Percentiles rank a stretch among this genome's conserved stretches.
These are phyloP conservation scores for Campoplex nolae DNA, from an alignment of 2,888 invertebrate genomes.

Conservation along the genomic window DNA sequence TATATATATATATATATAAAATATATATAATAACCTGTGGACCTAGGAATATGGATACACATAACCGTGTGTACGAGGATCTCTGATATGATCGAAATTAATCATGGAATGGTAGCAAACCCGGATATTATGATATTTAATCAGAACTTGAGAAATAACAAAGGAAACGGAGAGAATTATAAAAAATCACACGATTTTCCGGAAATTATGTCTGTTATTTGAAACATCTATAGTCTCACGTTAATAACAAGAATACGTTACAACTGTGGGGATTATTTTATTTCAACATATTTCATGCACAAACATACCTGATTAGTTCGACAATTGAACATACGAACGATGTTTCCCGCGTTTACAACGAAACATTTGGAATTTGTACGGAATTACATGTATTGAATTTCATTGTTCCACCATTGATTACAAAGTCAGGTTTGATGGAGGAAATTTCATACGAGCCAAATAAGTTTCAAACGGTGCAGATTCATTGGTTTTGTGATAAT, in stretches of 20 bases:
- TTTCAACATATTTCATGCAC: neutral
- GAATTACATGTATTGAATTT: neutral
- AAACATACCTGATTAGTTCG: neutral
- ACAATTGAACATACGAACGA: neutral
- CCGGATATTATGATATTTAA: conserved; percentile 43
- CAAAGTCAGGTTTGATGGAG: neutral
- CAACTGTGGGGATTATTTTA: neutral
- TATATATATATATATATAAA: too few species aligned
- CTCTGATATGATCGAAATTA: conserved; percentile 45
- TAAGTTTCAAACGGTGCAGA: neutral
- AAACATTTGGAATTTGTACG: neutral
- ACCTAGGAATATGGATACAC: neutral
- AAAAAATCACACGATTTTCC: conserved; percentile 21
- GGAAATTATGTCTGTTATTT: conserved; percentile 36
- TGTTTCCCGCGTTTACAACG: neutral
- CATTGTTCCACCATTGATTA: neutral
- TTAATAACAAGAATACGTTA: neutral
- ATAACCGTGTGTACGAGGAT: neutral
- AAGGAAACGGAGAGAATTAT: conserved; percentile 1
- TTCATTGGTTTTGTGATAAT: too few species aligned
- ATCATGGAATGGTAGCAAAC: conserved; percentile 27
- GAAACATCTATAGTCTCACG: neutral
- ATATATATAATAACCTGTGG: neutral
- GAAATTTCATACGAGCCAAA: neutral
- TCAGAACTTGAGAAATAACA: conserved; percentile 19